A percentile compares a stretch with the other conserved stretches of the same genome.
These are phyloP conservation scores for Myotis myotis DNA, from an alignment of 2,797 vertebrate genomes.

Conservation along the genomic window DNA sequence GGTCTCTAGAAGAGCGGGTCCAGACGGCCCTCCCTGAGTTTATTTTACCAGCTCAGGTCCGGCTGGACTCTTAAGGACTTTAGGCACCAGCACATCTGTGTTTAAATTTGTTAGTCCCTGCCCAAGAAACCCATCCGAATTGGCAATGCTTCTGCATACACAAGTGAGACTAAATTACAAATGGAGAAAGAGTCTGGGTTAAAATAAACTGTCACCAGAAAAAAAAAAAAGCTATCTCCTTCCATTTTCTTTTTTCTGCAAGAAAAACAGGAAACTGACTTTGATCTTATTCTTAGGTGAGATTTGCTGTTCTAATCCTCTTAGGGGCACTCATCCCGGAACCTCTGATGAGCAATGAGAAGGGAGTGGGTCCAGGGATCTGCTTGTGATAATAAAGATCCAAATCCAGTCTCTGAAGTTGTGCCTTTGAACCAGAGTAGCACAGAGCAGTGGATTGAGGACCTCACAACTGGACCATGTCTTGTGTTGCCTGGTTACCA, in stretches of 20 bases:
- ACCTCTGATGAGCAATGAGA: slow-evolving; percentile 77
- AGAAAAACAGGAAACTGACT: slow-evolving; percentile 61
- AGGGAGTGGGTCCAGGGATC: background rate
- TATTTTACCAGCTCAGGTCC: slow-evolving; percentile 78
- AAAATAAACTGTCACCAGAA: slow-evolving; percentile 84
- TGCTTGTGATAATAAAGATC: slow-evolving; percentile 18
- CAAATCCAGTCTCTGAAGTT: slow-evolving; percentile 6
- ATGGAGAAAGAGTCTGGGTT: slow-evolving; percentile 78
- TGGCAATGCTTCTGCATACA: slow-evolving; percentile 82
- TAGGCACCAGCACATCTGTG: slow-evolving; percentile 82
- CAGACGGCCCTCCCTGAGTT: slow-evolving; percentile 78
- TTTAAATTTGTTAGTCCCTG: slow-evolving; percentile 80
- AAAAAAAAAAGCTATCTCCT: slow-evolving; percentile 69
- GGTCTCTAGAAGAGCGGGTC: slow-evolving; percentile 71
- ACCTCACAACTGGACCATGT: slow-evolving; percentile 36
- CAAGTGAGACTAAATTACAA: slow-evolving; percentile 77
- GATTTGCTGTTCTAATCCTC: slow-evolving; percentile 71
- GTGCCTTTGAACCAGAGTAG: slow-evolving; percentile 35
- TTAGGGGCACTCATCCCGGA: slow-evolving; percentile 59
- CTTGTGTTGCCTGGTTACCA: slow-evolving; percentile 50
- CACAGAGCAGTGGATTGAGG: background rate
- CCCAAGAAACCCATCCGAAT: slow-evolving; percentile 80
- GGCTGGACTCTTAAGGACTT: slow-evolving; percentile 75
- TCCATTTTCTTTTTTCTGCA: slow-evolving; percentile 59
- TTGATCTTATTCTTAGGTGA: slow-evolving; percentile 79